phyloP scores from a whole-genome alignment of 2,888 invertebrate genomes.

The Chymomyza procnemis region DNA sequence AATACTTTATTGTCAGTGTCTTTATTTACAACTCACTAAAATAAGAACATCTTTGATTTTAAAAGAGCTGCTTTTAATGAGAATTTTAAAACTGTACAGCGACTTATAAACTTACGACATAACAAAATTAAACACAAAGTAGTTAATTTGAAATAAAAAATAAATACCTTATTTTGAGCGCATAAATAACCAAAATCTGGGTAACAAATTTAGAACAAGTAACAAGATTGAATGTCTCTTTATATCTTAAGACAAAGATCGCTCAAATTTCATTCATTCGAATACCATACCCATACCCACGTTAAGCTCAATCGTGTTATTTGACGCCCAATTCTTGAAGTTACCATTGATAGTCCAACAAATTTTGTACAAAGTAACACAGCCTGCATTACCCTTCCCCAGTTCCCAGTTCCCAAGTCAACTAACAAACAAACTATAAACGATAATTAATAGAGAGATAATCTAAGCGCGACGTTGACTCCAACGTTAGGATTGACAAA shows the following conservation, averaged over 20 bases:
- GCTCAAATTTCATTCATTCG: not conserved
- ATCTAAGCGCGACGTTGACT: slow-evolving; percentile 44
- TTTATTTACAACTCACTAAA: too few species aligned
- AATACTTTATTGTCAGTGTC: too few species aligned
- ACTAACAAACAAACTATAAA: slow-evolving; percentile 60
- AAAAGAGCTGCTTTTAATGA: too few species aligned
- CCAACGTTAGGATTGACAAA: slow-evolving; percentile 38
- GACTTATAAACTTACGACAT: too few species aligned
- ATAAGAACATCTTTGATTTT: too few species aligned
- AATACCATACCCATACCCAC: not conserved
- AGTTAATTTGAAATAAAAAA: not conserved
- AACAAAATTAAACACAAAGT: too few species aligned
- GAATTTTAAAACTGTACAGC: too few species aligned
- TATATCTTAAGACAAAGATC: not conserved
- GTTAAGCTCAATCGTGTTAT: not conserved
- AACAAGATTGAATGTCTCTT: not conserved
- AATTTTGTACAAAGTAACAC: slow-evolving; percentile 36
- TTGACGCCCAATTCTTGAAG: not conserved
- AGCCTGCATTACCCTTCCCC: slow-evolving; percentile 38
- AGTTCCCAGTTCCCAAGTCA: slow-evolving; percentile 22
- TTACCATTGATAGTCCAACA: slow-evolving; percentile 19
- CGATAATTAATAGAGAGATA: slow-evolving; percentile 71
- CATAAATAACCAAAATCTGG: too few species aligned
- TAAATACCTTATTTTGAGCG: not conserved
- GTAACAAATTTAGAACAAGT: not conserved